Percentiles rank a stretch among this genome's conserved stretches.
Evolutionary conservation across 2,113 vertebrate genomes (phyloP).

Genomic region (Paraplagusia blochii): DNA sequence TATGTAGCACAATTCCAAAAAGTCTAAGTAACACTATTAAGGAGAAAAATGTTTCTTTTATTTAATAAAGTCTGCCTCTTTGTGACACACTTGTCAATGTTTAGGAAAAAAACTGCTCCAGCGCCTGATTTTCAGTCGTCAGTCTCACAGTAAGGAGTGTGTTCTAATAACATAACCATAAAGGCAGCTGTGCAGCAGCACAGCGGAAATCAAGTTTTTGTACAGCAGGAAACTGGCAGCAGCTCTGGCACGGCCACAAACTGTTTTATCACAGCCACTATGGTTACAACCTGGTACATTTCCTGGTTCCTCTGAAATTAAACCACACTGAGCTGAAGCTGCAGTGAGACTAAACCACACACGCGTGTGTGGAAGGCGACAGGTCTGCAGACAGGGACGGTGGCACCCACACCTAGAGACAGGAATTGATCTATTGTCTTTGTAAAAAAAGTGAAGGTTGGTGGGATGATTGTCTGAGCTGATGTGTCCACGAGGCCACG

Average conservation of each 20-base stretch:
- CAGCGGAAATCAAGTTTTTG: slow-evolving; percentile 34
- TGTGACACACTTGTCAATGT: no score
- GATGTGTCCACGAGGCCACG: slow-evolving; percentile 27
- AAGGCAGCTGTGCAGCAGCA: slow-evolving; percentile 10
- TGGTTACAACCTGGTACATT: slow-evolving; percentile 29
- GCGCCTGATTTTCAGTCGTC: no score
- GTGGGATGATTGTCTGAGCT: slow-evolving; percentile 36
- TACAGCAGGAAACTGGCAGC: slow-evolving; percentile 41
- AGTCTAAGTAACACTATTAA: no score
- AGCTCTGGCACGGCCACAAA: slow-evolving; percentile 46
- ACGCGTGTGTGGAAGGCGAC: slow-evolving; percentile 12
- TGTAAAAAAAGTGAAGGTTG: slow-evolving; percentile 61
- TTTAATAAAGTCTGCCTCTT: no score
- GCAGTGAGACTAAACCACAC: slow-evolving; percentile 9
- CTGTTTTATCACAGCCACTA: slow-evolving; percentile 39
- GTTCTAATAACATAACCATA: background rate
- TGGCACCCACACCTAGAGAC: slow-evolving; percentile 35
- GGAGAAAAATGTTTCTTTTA: no score
- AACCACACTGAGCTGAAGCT: background rate
- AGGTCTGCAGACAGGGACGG: slow-evolving; percentile 30
- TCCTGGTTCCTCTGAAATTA: slow-evolving; percentile 9
- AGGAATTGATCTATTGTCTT: slow-evolving; percentile 55
- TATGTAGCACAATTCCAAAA: no score
- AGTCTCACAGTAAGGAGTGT: background rate
- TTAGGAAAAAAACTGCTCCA: no score